A percentile compares a stretch with the other conserved stretches of the same genome.
These are phyloP conservation scores for Balanococcus diminutus DNA, from an alignment of 2,888 invertebrate genomes.

Conservation along the genomic window DNA sequence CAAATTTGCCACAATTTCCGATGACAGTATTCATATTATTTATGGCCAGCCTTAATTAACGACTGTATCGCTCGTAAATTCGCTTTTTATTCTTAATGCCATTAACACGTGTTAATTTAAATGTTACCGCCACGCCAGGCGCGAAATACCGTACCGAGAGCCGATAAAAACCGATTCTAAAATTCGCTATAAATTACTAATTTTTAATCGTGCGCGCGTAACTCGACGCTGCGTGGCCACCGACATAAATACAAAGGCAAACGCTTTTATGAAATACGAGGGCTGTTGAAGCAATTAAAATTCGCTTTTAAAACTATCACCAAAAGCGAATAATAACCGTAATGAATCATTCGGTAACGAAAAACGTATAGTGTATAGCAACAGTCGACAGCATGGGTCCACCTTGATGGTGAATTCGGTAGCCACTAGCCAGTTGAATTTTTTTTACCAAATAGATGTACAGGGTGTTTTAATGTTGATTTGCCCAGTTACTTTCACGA, in stretches of 20 bases:
- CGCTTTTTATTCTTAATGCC: slow-evolving; percentile 38
- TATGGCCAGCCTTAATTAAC: slow-evolving; percentile 39
- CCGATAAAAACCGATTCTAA: slow-evolving; percentile 11
- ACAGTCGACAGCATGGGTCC: neutral
- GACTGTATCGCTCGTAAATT: slow-evolving; percentile 33
- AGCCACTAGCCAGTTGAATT: too few species aligned
- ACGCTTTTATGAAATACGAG: neutral
- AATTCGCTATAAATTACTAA: neutral
- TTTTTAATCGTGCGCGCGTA: neutral
- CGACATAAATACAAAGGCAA: neutral
- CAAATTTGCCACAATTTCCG: neutral
- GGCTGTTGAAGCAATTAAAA: neutral
- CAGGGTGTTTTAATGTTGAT: too few species aligned
- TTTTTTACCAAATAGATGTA: too few species aligned
- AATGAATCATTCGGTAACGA: neutral
- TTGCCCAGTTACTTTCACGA: too few species aligned
- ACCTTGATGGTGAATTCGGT: neutral
- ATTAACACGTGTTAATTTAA: slow-evolving; percentile 46
- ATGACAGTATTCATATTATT: slow-evolving; percentile 39
- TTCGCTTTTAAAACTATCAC: slow-evolving; percentile 13
- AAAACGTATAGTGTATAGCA: neutral
- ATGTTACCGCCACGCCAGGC: neutral
- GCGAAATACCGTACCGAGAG: neutral
- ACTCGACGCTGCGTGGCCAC: neutral
- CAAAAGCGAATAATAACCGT: neutral